Base-by-base conservation (phyloP, 2,113 vertebrate genomes). In the Eolophus roseicapilla region DNA sequence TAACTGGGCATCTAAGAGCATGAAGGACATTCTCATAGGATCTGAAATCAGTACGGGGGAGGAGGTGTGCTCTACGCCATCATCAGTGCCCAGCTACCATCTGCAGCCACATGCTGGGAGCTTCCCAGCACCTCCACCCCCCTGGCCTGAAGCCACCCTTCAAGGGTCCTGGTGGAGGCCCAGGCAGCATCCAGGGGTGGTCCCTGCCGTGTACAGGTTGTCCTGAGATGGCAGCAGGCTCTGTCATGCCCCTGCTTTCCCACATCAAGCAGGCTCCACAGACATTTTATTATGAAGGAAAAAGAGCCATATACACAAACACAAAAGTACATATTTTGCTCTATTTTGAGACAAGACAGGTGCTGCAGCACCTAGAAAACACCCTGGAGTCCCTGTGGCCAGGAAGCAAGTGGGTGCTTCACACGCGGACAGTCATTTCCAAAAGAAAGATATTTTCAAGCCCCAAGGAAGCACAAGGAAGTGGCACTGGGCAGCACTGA, bases 231-330 rank as follows among this genome's bases (percentile, higher is more conserved):
- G 31, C 37, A 14, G 2, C 27, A 77, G 71, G 17, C 12, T 83
- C 59, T 85, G 53, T 31, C 29, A 11, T 3, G 33, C 13, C 73
- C 35, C 47, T 31, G 9, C 52, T 55, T 27, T 70, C 79, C 41
- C 33, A 83, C 27, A 68, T 60, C n/a, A 83, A 76, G 28, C 9
- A 2, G 8, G 3, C 7, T 59, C 41, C 31, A 18, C 17, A 69
- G 28, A 17, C 9, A 44, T 93, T 89, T 96, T 92, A 83, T 88
- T 95, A 57, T 8, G 16, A 78, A 33, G 17, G 68, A 31, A 87
- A 75, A 95, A 9, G 4, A 93, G 39, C 28, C 62, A 82, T 64
- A 69, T 62, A 57, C 29, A 83, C 57, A 83, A 82, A 81, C 47
- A 88, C 15, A 62, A 12, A 85, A 77, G 24, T 74, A 55, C 1